A percentile compares a stretch with the other conserved stretches of the same genome.
phyloP scores from a whole-genome alignment of 2,797 vertebrate genomes.

The Manis crassicaudata region DNA sequence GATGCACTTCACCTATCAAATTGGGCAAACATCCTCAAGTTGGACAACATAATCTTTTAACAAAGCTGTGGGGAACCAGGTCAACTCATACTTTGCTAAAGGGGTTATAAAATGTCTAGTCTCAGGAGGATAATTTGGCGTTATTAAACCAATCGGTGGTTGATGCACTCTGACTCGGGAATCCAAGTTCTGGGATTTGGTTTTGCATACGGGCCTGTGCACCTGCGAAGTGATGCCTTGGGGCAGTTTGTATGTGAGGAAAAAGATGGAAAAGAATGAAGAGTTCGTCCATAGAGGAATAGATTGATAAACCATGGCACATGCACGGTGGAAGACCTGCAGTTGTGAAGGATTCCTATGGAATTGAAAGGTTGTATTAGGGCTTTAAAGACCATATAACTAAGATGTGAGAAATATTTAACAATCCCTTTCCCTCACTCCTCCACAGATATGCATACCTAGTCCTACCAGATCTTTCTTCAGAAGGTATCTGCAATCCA shows the following conservation, averaged over 20 bases:
- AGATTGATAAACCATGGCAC: too few relatives aligned
- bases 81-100: neutral
- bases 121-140: neutral
- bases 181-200: neutral
- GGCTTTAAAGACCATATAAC: neutral
- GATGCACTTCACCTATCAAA: neutral
- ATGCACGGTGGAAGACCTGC: fast-evolving
- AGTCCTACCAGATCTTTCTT: neutral
- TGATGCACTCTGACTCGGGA: neutral
- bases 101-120: neutral
- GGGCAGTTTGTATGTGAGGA: fast-evolving
- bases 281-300: neutral
- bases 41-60: neutral
- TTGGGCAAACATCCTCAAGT: neutral
- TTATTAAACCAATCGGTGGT: neutral
- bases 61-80: neutral
- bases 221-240: neutral
- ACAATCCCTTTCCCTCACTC: neutral
- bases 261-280: neutral
- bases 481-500: neutral
- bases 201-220: neutral
- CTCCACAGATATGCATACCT: too few relatives aligned
- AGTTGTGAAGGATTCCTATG: neutral
- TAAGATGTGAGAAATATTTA: fast-evolving
- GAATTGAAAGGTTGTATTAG: neutral